Percentiles rank a stretch among this genome's conserved stretches.
Evolutionary conservation across 1,140 invertebrate genomes (phyloP).

Genomic region (Brachionus paranguensis): DNA sequence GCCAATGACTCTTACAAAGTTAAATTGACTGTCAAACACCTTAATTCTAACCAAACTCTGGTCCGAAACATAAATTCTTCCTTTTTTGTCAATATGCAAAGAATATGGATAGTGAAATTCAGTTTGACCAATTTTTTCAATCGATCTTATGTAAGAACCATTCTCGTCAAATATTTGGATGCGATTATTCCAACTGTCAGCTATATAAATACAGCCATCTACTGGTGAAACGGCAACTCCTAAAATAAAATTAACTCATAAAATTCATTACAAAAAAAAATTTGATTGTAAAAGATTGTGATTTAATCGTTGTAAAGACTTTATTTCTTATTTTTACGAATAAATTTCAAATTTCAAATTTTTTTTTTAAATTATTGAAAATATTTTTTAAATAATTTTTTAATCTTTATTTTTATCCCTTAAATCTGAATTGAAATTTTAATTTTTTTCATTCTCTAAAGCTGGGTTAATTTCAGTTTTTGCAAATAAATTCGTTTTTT

Average conservation of each 20-base stretch:
- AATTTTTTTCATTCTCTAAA: too few species aligned
- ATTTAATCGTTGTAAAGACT: too few species aligned
- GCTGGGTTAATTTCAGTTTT: too few species aligned
- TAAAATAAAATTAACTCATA: background rate
- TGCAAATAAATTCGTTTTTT: too few species aligned
- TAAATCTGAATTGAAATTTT: too few species aligned
- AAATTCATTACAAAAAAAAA: background rate
- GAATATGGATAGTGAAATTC: slow-evolving; percentile 37
- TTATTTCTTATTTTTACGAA: too few species aligned
- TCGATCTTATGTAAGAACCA: slow-evolving; percentile 57
- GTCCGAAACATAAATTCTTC: slow-evolving; percentile 19
- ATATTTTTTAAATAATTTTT: too few species aligned
- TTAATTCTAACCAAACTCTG: slow-evolving; percentile 25
- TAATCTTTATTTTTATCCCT: too few species aligned
- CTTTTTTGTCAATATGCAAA: slow-evolving; percentile 28
- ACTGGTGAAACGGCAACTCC: slow-evolving; percentile 55
- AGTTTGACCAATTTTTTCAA: slow-evolving; percentile 10
- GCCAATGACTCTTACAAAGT: slow-evolving; percentile 93
- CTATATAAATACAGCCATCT: slow-evolving; percentile 90
- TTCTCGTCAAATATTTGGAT: slow-evolving; percentile 93
- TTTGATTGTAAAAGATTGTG: background rate
- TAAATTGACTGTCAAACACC: slow-evolving; percentile 48
- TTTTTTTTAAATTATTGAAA: too few species aligned
- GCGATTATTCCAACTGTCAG: slow-evolving; percentile 96
- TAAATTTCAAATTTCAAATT: too few species aligned